Percentiles rank a stretch among this genome's conserved stretches.
phyloP scores from a whole-genome alignment of 2,888 invertebrate species.

The Aproaerema taeniolella region DNA sequence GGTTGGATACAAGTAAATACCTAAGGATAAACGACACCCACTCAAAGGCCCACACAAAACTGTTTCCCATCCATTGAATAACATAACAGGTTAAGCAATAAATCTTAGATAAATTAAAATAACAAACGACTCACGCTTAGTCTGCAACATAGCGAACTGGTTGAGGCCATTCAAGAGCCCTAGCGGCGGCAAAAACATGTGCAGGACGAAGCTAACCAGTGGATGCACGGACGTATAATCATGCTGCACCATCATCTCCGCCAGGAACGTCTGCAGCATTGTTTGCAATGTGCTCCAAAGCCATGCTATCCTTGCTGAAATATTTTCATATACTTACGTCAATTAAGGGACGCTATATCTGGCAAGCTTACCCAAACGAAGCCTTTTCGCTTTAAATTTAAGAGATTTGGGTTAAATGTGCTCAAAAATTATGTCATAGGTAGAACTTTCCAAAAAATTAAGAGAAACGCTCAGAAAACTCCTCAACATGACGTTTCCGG shows the following conservation, averaged over 20 bases:
- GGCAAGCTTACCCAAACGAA: not conserved
- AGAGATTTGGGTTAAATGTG: not conserved
- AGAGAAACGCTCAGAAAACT: too few species aligned
- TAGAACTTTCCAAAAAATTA: too few species aligned
- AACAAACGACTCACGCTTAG: conserved; percentile 38
- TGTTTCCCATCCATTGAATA: too few species aligned
- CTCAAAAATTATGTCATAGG: too few species aligned
- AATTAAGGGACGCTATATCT: too few species aligned
- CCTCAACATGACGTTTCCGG: too few species aligned
- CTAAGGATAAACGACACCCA: too few species aligned
- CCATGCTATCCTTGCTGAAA: conserved; percentile 46
- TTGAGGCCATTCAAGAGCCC: conserved; percentile 57
- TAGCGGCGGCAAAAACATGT: conserved; percentile 49
- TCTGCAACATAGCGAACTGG: conserved; percentile 54
- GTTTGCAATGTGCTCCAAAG: conserved; percentile 53
- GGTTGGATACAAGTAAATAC: too few species aligned
- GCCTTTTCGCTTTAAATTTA: too few species aligned
- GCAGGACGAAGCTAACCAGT: conserved; percentile 37
- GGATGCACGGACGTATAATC: conserved; percentile 27
- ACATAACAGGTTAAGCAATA: too few species aligned
- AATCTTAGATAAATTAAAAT: not conserved
- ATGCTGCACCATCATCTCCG: conserved; percentile 54
- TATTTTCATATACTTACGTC: too few species aligned
- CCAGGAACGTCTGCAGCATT: conserved; percentile 50
- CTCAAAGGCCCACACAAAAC: too few species aligned